Base-by-base conservation (phyloP, 2,888 invertebrate genomes). In the Pseudanteris insignis region DNA sequence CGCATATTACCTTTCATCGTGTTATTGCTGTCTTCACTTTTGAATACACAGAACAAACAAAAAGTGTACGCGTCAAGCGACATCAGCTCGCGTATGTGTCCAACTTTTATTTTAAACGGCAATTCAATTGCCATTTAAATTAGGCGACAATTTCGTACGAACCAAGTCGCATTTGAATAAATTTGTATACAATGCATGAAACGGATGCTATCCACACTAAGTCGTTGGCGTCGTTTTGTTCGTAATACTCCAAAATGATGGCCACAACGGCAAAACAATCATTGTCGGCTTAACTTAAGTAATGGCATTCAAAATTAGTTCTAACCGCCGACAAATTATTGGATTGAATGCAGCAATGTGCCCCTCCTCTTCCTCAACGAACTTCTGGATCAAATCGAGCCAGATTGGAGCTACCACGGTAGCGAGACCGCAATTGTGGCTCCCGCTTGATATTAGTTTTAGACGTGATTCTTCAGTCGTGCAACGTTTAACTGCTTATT, bases 241-340 rank as follows among this genome's bases (percentile, higher is more conserved):
- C 18, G 18, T 18, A n/a, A n/a, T 26, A 26, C 21, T 28, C 36
- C 12, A 40, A 51, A 57, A 47, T 28, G 26, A 43, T 43, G 46
- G 51, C 47, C 43, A 41, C 13, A 15, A 32, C 4, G 8, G 47
- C 28, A 51, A 43, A 63, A 61, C 37, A 54, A 60, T 51, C 32
- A 65, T 47, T 57, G 70, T 65, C 78, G 79, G 75, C 74, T 66
- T 76, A 72, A 68, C 74, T 72, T 75, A 76, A 77, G 76, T 79
- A 79, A 79, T 79, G 79, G 77, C 78, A 78, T 78, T 79, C 77
- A 79, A 79, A 79, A 79, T 79, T 79, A 77, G 77, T 75, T 75
- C 74, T 74, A 67, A 70, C 67, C 62, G 70, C 71, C 50, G 74
- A 66, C 67, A 71, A 77, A 77, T 76, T 75, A 75, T 77, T 76